Conservation (phyloP, 1,140 invertebrate species). For the Gonioctena quinquepunctata region DNA sequence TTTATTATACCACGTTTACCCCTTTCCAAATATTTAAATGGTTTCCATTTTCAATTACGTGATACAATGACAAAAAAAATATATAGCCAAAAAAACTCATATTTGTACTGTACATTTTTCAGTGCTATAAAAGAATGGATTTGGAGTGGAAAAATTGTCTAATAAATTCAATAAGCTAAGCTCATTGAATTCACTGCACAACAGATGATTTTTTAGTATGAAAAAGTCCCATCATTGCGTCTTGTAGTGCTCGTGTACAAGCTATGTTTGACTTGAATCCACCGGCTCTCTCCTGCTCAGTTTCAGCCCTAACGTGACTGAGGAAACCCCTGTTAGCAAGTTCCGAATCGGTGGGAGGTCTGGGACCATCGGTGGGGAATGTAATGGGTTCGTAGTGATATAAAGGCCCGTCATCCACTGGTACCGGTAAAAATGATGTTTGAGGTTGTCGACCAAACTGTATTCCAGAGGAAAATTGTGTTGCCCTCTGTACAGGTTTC, state of each 20-base stretch:
- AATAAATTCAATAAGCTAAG: too few species aligned
- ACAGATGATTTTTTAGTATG: constrained; percentile 57
- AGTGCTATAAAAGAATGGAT: too few species aligned
- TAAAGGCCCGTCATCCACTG: constrained; percentile 74
- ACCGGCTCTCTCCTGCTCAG: constrained; percentile 78
- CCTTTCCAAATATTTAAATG: too few species aligned
- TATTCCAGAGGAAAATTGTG: constrained; percentile 81
- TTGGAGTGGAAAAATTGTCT: too few species aligned
- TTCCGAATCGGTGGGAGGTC: constrained; percentile 67
- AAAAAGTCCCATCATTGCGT: constrained; percentile 85
- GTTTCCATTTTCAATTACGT: too few species aligned
- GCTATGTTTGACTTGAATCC: constrained; percentile 83
- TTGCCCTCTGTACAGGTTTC: constrained; percentile 55
- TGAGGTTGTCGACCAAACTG: constrained; percentile 68
- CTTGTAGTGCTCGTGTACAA: constrained; percentile 86
- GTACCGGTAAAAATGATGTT: constrained; percentile 66
- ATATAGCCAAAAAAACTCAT: too few species aligned
- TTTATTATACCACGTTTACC: too few species aligned
- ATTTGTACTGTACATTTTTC: too few species aligned
- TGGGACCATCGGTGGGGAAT: constrained; percentile 72
- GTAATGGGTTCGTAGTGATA: constrained; percentile 70
- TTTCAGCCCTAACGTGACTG: constrained; percentile 73
- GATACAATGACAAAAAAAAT: too few species aligned
- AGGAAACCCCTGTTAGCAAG: constrained; percentile 74
- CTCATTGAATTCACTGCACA: not conserved